Evolutionary conservation across 2,888 invertebrate species (phyloP).

Genomic region (Psylliodes chrysocephalus): DNA sequence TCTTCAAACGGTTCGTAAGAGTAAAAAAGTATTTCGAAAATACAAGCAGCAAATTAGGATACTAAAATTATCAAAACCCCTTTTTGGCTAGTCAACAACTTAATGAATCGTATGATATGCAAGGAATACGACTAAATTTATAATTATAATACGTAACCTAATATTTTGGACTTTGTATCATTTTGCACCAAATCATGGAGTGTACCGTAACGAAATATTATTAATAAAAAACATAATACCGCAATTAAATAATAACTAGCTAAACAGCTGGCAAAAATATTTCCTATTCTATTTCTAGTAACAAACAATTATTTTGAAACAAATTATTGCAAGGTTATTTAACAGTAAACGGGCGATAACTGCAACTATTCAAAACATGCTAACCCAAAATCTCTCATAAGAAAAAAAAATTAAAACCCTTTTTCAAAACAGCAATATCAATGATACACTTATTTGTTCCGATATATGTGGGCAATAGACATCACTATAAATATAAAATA

Average conservation of each 20-base stretch:
- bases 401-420: no score
- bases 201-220: slow-evolving; percentile 35
- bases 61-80: slow-evolving; percentile 30
- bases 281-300: slow-evolving; percentile 35
- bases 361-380: not conserved
- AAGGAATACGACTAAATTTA: slow-evolving; percentile 38
- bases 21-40: slow-evolving; percentile 42
- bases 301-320: slow-evolving; percentile 33
- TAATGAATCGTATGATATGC: slow-evolving; percentile 38
- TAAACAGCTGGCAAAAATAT: slow-evolving; percentile 39
- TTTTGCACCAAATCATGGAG: slow-evolving; percentile 37
- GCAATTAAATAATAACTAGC: slow-evolving; percentile 35
- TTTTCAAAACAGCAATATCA: no score
- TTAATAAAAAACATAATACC: slow-evolving; percentile 41
- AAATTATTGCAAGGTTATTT: not conserved
- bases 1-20: slow-evolving; percentile 28
- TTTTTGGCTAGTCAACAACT: slow-evolving; percentile 29
- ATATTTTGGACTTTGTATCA: slow-evolving; percentile 35
- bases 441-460: no score
- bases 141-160: slow-evolving; percentile 29
- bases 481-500: no score
- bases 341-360: not conserved
- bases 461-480: no score
- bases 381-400: no score
- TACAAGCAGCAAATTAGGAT: slow-evolving; percentile 38